Evolutionary conservation across 1,140 invertebrate species (phyloP).

Genomic region (Phocides pigmalion): DNA sequence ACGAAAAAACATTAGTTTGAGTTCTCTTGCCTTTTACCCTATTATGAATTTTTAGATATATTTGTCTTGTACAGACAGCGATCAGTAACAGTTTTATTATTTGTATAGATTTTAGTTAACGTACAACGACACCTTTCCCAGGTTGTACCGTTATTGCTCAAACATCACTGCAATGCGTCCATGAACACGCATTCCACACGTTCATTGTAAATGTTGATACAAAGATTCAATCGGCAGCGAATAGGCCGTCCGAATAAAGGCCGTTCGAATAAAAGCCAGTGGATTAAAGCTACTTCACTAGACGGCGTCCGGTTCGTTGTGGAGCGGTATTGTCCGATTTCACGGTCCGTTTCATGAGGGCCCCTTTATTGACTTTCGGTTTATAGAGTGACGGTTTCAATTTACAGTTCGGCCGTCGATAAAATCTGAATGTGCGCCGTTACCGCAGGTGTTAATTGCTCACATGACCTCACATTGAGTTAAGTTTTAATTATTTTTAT

Average conservation of each 20-base stretch:
- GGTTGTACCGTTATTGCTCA: not conserved
- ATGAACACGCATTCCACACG: not conserved
- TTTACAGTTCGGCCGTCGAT: constrained; percentile 51
- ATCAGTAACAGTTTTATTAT: too few relatives aligned
- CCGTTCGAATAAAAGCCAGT: constrained; percentile 16
- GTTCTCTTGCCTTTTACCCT: too few relatives aligned
- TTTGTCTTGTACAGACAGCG: too few relatives aligned
- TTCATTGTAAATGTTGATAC: not conserved
- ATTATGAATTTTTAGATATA: too few relatives aligned
- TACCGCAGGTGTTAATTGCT: constrained; percentile 7
- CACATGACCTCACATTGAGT: constrained; percentile 3
- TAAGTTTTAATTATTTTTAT: constrained; percentile 1
- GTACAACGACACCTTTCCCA: too few relatives aligned
- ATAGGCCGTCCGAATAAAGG: constrained; percentile 23
- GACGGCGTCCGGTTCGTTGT: constrained; percentile 22
- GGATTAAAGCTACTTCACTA: constrained; percentile 21
- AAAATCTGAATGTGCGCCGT: constrained; percentile 47
- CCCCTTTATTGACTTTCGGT: constrained; percentile 64
- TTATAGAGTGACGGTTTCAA: constrained; percentile 64
- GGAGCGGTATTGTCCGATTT: constrained; percentile 57
- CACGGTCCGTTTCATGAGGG: constrained; percentile 53
- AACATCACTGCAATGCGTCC: constrained; percentile 5
- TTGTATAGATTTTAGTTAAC: not conserved
- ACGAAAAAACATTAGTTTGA: too few relatives aligned
- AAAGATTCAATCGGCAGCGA: constrained; percentile 9